Evolutionary conservation across 2,888 invertebrate genomes (phyloP).

Genomic region (Tuberolachnus salignus): DNA sequence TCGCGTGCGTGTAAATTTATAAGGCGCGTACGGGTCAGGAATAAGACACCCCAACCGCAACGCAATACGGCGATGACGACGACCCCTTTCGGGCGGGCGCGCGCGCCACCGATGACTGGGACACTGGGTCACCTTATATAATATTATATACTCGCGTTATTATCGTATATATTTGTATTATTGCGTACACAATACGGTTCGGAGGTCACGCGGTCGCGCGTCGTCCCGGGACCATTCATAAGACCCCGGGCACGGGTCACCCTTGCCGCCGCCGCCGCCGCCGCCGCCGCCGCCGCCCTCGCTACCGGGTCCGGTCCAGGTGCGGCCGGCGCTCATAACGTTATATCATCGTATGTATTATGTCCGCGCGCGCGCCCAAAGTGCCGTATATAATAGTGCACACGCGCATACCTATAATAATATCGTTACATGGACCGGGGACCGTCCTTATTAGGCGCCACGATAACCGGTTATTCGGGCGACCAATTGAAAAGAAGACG

Average conservation of each 20-base stretch:
- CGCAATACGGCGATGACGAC: neutral
- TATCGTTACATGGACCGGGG: neutral
- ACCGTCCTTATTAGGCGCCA: neutral
- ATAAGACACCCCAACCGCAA: constrained; percentile 28
- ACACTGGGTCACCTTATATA: constrained; percentile 47
- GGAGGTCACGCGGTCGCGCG: constrained; percentile 29
- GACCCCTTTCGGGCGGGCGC: constrained; percentile 9
- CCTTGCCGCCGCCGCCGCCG: neutral
- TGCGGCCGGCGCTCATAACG: neutral
- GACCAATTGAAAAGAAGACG: too few species aligned
- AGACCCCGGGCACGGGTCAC: constrained; percentile 50
- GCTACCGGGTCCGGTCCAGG: constrained; percentile 6
- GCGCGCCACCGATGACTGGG: constrained; percentile 24
- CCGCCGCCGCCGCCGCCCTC: neutral
- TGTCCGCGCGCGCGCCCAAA: neutral
- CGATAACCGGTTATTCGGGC: constrained; percentile 23
- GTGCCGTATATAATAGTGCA: neutral
- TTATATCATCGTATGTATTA: too few species aligned
- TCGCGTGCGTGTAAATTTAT: neutral
- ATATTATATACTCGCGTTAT: too few species aligned
- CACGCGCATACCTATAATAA: neutral
- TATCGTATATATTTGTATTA: too few species aligned
- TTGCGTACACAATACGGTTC: constrained; percentile 42
- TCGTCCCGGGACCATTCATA: constrained; percentile 50
- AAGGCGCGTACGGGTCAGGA: neutral